phyloP scores from a whole-genome alignment of 1,140 invertebrate species.

The Cyclina sinensis region DNA sequence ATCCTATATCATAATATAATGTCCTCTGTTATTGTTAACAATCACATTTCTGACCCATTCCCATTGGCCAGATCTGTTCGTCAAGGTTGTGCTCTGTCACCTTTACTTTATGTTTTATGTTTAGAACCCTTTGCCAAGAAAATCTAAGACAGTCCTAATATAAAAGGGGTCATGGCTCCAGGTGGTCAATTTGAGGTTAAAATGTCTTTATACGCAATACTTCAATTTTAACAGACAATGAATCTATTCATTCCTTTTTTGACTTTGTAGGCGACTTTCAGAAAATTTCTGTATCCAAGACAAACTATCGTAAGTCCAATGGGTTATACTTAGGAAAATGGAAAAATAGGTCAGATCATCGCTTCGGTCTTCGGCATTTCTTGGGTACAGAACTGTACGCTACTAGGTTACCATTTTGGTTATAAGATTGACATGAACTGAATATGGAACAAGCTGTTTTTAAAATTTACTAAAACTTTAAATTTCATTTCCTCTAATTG shows the following conservation, averaged over 20 bases:
- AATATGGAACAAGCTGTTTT: conserved; percentile 65
- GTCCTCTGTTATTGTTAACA: conserved; percentile 72
- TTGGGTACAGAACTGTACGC: conserved; percentile 68
- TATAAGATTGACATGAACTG: conserved; percentile 48
- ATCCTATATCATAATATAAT: conserved; percentile 69
- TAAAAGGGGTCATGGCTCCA: conserved; percentile 68
- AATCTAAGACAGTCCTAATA: conserved; percentile 58
- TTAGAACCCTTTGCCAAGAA: conserved; percentile 81
- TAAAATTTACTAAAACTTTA: conserved; percentile 62
- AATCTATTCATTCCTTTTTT: conserved; percentile 59
- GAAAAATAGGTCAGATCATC: conserved; percentile 69
- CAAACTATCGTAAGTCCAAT: conserved; percentile 65
- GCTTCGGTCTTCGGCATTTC: conserved; percentile 72
- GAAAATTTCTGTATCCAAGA: conserved; percentile 69
- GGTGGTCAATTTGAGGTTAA: conserved; percentile 62
- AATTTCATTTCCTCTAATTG: conserved; percentile 44
- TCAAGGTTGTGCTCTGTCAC: conserved; percentile 85
- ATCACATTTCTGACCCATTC: conserved; percentile 76
- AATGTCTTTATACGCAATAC: conserved; percentile 69
- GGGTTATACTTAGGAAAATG: conserved; percentile 70
- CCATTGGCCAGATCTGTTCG: conserved; percentile 79
- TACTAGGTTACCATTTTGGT: conserved; percentile 70
- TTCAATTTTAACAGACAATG: conserved; percentile 48
- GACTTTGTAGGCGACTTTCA: conserved; percentile 54
- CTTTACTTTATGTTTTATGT: conserved; percentile 85